phyloP scores from a whole-genome alignment of 2,797 vertebrate species.

The Spinibarbus caldwelli region DNA sequence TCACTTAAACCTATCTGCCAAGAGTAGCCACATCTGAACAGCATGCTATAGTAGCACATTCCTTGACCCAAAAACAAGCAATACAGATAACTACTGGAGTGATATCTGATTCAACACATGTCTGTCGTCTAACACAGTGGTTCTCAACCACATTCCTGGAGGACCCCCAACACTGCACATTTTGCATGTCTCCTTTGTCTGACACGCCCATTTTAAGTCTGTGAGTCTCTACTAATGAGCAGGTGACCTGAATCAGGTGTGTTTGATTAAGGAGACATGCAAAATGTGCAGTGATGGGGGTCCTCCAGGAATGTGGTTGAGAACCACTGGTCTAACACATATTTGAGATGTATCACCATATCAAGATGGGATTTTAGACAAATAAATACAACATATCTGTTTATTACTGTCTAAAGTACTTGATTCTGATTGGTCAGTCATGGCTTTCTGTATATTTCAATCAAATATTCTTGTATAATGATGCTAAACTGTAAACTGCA shows the following conservation, averaged over 20 bases:
- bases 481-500: background rate
- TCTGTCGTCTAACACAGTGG: background rate
- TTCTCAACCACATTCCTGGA: too few species aligned
- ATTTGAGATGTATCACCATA: background rate
- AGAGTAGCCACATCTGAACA: constrained; percentile 1
- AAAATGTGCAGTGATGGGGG: too few species aligned
- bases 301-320: too few species aligned
- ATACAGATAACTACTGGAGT: background rate
- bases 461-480: background rate
- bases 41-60: background rate
- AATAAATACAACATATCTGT: background rate
- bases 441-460: background rate
- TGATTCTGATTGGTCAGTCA: background rate
- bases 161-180: too few species aligned
- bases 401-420: background rate
- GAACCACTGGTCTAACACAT: too few species aligned
- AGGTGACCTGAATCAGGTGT: too few species aligned
- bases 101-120: constrained; percentile 11
- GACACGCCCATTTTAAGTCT: too few species aligned
- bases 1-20: constrained; percentile 13
- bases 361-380: background rate
- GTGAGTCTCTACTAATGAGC: too few species aligned
- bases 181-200: too few species aligned
- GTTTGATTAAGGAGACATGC: too few species aligned
- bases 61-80: background rate